These are phyloP conservation scores for Meiosimyza platycephala DNA, from an alignment of 2,888 invertebrate species.

Conservation along the genomic window DNA sequence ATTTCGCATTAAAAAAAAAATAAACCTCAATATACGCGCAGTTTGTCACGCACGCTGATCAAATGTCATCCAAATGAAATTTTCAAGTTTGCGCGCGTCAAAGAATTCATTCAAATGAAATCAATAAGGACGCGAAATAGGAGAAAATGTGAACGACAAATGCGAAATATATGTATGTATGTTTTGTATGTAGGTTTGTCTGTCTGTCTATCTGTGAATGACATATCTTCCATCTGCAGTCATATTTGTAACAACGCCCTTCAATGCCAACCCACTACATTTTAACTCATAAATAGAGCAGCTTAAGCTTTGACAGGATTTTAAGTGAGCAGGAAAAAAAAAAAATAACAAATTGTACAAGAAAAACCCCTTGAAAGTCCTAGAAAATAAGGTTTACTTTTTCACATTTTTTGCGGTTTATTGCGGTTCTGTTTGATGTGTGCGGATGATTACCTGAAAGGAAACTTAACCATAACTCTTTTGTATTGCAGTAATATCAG, in stretches of 20 bases:
- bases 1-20: slow-evolving; percentile 27
- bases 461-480: background rate
- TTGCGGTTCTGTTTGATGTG: background rate
- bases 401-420: slow-evolving; percentile 17
- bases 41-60: slow-evolving; percentile 13
- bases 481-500: no score
- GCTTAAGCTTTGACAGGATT: slow-evolving; percentile 14
- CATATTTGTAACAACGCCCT: slow-evolving; percentile 13
- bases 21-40: background rate
- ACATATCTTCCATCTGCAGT: background rate
- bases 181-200: background rate
- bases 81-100: slow-evolving; percentile 13
- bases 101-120: background rate
- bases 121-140: background rate
- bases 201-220: background rate
- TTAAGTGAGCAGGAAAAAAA: slow-evolving; percentile 2
- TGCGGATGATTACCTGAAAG: background rate
- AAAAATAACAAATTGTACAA: background rate
- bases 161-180: background rate
- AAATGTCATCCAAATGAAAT: slow-evolving; percentile 30
- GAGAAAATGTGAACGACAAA: background rate
- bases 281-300: slow-evolving; percentile 16
- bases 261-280: background rate
- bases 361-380: background rate
- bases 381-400: slow-evolving; percentile 1